These are phyloP conservation scores for Tadarida brasiliensis DNA, from an alignment of 2,797 vertebrate species.

Conservation along the genomic window DNA sequence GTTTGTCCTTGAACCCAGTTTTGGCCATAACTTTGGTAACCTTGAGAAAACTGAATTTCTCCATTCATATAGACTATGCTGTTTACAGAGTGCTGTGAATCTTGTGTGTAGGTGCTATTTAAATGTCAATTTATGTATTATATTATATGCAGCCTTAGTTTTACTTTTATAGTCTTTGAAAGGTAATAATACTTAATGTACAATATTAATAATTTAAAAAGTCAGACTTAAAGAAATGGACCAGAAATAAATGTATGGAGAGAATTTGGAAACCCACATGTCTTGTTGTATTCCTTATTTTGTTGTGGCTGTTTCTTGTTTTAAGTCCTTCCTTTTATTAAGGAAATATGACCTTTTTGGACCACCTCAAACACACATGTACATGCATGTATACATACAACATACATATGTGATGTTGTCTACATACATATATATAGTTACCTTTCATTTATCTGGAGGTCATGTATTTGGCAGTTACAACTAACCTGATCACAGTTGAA, in stretches of 20 bases:
- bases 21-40: background rate
- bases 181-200: background rate
- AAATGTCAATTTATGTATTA: background rate
- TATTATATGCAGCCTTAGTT: constrained; percentile 13
- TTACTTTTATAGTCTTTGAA: constrained; percentile 55
- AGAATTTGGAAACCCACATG: background rate
- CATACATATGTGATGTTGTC: background rate
- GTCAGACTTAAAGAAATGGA: constrained; percentile 1
- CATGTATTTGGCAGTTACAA: background rate
- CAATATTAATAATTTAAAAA: constrained; percentile 58
- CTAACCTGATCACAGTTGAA: background rate
- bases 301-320: constrained; percentile 54
- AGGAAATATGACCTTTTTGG: constrained; percentile 47
- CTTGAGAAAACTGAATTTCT: constrained; percentile 39
- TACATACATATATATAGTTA: background rate
- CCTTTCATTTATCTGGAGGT: background rate
- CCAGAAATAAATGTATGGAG: background rate
- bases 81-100: background rate
- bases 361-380: background rate
- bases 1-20: constrained; percentile 44
- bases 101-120: background rate
- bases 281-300: constrained; percentile 22
- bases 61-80: background rate
- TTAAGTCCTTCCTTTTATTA: constrained; percentile 59
- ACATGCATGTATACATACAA: background rate